Evolutionary conservation across 2,888 invertebrate species (phyloP).

Genomic region (Dryobotodes eremita): DNA sequence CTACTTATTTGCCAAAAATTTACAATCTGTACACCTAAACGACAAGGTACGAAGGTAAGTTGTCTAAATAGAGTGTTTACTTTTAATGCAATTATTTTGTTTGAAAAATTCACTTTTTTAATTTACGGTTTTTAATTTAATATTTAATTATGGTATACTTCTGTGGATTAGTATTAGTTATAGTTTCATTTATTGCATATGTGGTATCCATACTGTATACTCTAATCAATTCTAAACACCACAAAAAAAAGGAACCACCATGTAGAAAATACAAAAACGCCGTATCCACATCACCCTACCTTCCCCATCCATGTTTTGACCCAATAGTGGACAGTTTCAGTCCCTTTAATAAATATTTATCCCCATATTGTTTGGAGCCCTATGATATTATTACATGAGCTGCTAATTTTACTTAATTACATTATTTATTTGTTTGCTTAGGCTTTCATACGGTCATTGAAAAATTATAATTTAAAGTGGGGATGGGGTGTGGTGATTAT

Average conservation of each 20-base stretch:
- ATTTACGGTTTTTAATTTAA: no score
- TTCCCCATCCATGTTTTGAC: constrained; percentile 72
- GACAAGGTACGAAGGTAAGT: no score
- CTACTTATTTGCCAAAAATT: no score
- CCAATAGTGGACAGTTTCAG: constrained; percentile 88
- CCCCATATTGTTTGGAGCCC: constrained; percentile 84
- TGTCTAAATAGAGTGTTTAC: no score
- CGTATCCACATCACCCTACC: constrained; percentile 69
- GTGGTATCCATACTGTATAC: no score
- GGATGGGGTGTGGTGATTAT: constrained; percentile 42
- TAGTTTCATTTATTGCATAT: no score
- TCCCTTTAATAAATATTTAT: constrained; percentile 89
- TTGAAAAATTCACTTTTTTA: no score
- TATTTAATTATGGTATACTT: no score
- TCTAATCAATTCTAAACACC: no score
- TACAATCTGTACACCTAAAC: no score
- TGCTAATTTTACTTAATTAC: constrained; percentile 82
- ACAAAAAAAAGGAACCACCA: neutral
- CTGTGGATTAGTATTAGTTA: no score
- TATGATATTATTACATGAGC: constrained; percentile 76
- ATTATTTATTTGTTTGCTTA: constrained; percentile 86
- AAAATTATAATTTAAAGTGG: constrained; percentile 63
- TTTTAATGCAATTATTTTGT: no score
- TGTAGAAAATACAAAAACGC: constrained; percentile 20
- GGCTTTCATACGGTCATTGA: constrained; percentile 69